Base-by-base conservation (phyloP, 2,888 invertebrate species). In the Drosophila neotestacea region DNA sequence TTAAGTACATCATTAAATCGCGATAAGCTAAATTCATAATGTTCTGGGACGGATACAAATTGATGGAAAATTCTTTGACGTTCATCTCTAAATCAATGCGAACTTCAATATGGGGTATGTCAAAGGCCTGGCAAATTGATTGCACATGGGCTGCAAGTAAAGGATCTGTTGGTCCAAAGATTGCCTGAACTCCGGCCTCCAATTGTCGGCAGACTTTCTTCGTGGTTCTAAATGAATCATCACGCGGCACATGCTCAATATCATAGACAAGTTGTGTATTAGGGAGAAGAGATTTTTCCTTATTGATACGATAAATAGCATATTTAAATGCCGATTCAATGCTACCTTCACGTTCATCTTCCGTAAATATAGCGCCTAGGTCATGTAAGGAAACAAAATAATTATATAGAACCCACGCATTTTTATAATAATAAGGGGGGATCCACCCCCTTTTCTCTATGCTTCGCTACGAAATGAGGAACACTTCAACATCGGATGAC, bases 301-400 rank as follows among this genome's bases (percentile, higher is more conserved):
- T 96, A 93, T 98, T 98, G 90, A 98, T 97, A 79, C 96, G 95
- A 93, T 98, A 97, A 11, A 98, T 97, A 6, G 98, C 98, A 93
- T 98, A 98, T 90, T 98, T 98, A 93, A 98, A 98, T 1, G 98
- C 98, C 78, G 97, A 93, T 92, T 98, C 98, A 0, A 96, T 95
- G 73, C 96, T 96, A 78, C 96, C 96, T 77, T 97, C 97, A 73
- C 96, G 95, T 73, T 97, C 96, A 87, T 98, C 97, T 89, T 97
- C 97, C 0, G 97, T 96, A 93, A 98, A 98, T 78, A 98, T 96
- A 46, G 98, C 98, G 90, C 98, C 98, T 98, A 27, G 10, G 22
- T 9, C 13, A 41, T 32, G 11, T 2, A 22, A 48, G 16, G 4
- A 28, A 28, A 46, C 10, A 9, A 7, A 32, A 22, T 22, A 22